A percentile compares a stretch with the other conserved stretches of the same genome.
Conservation (phyloP, 92 coral and sea anemone genomes). For the Diadumene lineata region DNA sequence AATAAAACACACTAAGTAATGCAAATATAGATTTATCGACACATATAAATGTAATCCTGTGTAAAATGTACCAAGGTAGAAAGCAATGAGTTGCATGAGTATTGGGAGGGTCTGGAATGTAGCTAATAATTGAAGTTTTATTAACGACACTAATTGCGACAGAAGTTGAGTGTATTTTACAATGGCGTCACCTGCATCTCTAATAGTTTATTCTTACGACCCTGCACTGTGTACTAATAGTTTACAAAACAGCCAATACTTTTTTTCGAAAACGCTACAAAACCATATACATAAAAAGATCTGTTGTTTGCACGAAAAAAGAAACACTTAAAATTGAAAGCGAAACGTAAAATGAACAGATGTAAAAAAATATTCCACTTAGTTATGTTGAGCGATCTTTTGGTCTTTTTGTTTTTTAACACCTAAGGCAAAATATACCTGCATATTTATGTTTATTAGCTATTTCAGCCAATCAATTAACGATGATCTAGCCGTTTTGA, state of each 20-base stretch:
- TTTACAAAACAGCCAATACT: too few species aligned
- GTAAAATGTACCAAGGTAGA: too few species aligned
- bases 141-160: background rate
- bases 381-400: background rate
- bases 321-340: background rate
- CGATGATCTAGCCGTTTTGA: constrained; percentile 29
- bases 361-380: background rate
- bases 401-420: background rate
- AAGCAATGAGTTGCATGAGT: too few species aligned
- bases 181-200: constrained; percentile 8
- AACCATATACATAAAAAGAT: background rate
- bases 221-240: background rate
- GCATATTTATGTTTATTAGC: constrained; percentile 7
- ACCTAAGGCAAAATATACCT: constrained; percentile 20
- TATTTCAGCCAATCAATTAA: constrained; percentile 13
- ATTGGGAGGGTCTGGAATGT: background rate
- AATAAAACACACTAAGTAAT: too few species aligned
- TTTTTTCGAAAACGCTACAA: too few species aligned
- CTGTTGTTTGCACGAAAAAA: background rate
- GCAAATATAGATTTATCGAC: too few species aligned
- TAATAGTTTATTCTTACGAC: constrained; percentile 30
- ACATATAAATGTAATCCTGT: too few species aligned
- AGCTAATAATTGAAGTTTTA: background rate
- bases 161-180: background rate
- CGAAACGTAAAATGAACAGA: too few species aligned